These are phyloP conservation scores for Aspiorhynchus laticeps DNA, from an alignment of 2,113 vertebrate genomes.

Conservation along the genomic window DNA sequence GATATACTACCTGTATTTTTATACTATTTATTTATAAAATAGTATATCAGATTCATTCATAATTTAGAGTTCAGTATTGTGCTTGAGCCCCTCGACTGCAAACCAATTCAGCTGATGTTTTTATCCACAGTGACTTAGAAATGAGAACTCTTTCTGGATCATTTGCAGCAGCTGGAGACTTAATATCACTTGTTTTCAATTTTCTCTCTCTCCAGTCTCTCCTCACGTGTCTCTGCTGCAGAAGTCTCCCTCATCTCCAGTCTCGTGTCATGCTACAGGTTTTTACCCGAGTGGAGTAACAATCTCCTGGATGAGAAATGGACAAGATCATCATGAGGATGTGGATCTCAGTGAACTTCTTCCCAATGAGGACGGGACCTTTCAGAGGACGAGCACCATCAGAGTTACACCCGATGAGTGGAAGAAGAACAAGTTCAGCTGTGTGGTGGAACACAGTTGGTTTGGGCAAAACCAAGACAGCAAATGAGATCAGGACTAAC, in stretches of 20 bases:
- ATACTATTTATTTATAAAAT: too few relatives aligned
- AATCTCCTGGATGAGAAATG: conserved; percentile 52
- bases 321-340: conserved; percentile 49
- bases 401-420: background rate
- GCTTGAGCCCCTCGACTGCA: too few relatives aligned
- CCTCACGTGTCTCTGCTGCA: conserved; percentile 43
- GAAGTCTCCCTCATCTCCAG: conserved; percentile 48
- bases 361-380: conserved; percentile 64
- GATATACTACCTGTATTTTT: too few relatives aligned
- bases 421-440: conserved; percentile 13
- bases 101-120: too few relatives aligned
- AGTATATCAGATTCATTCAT: too few relatives aligned
- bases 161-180: too few relatives aligned
- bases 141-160: too few relatives aligned
- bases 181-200: too few relatives aligned
- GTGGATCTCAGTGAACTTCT: conserved; percentile 57
- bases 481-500: background rate
- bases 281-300: conserved; percentile 65
- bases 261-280: conserved; percentile 63
- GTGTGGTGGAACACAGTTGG: conserved; percentile 51
- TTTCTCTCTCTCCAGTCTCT: conserved; percentile 29
- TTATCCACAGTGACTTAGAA: too few relatives aligned
- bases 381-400: conserved; percentile 59
- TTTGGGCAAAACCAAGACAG: background rate
- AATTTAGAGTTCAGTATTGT: too few relatives aligned